Evolutionary conservation across 2,797 vertebrate genomes (phyloP).

Genomic region (Limnodromus scolopaceus): DNA sequence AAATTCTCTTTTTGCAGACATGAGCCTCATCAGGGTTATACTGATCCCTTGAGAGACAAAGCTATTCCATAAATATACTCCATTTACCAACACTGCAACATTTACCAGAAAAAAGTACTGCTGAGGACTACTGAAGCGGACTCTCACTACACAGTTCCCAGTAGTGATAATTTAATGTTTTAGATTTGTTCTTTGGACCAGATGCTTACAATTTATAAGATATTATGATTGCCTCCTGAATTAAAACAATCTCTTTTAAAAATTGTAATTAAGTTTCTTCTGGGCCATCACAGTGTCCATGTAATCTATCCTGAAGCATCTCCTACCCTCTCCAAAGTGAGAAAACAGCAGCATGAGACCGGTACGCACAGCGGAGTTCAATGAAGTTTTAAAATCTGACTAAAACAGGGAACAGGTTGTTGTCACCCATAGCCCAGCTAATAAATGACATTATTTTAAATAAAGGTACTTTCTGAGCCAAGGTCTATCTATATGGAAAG

Average conservation of each 20-base stretch:
- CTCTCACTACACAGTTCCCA: not conserved
- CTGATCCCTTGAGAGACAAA: not conserved
- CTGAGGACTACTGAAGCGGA: not conserved
- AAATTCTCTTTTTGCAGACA: not conserved
- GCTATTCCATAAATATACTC: not conserved
- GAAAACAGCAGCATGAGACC: not conserved
- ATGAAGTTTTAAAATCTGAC: not conserved
- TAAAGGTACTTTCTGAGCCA: not conserved
- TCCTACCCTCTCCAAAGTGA: not conserved
- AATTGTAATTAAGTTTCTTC: not conserved
- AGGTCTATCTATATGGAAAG: not conserved
- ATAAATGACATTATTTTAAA: conserved; percentile 1
- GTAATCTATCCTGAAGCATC: not conserved
- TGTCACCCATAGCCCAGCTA: not conserved
- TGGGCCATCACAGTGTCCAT: not conserved
- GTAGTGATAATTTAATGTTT: not conserved
- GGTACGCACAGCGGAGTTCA: not conserved
- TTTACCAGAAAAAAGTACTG: not conserved
- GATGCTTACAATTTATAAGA: not conserved
- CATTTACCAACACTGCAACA: not conserved
- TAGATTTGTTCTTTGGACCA: not conserved
- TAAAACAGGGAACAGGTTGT: not conserved
- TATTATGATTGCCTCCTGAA: not conserved
- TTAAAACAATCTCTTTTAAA: not conserved
- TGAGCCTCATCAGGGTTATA: not conserved